Percentiles rank a stretch among this genome's conserved stretches.
Conservation (phyloP, 1,140 invertebrate genomes). For the Trissolcus basalis region DNA sequence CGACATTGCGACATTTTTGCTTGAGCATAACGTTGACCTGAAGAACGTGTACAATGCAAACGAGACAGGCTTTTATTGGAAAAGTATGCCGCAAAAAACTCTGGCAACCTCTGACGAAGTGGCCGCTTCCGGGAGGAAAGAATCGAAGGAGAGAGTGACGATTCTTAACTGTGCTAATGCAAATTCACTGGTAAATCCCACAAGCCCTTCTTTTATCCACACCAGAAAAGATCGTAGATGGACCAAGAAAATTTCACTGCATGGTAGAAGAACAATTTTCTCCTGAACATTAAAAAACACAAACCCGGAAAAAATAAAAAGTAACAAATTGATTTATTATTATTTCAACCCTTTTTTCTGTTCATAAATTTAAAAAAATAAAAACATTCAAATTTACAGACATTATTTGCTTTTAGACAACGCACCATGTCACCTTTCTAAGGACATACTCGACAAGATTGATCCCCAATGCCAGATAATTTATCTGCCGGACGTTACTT, state of each 20-base stretch:
- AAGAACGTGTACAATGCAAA: slow-evolving; percentile 49
- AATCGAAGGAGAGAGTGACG: slow-evolving; percentile 41
- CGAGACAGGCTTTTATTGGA: slow-evolving; percentile 40
- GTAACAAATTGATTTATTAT: too few species aligned
- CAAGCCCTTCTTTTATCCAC: slow-evolving; percentile 1
- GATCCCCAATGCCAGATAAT: slow-evolving; percentile 67
- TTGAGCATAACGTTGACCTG: slow-evolving; percentile 24
- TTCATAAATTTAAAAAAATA: too few species aligned
- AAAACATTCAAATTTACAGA: too few species aligned
- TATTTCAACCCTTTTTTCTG: not conserved
- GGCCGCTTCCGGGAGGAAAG: slow-evolving; percentile 30
- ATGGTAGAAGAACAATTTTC: slow-evolving; percentile 15
- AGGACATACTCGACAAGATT: slow-evolving; percentile 66
- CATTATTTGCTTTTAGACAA: slow-evolving; percentile 31
- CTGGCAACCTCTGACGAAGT: slow-evolving; percentile 29
- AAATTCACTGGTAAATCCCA: slow-evolving; percentile 3
- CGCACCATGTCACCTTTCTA: slow-evolving; percentile 65
- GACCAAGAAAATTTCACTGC: slow-evolving; percentile 10
- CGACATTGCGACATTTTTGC: slow-evolving; percentile 32
- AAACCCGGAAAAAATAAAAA: slow-evolving; percentile 16
- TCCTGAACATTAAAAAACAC: slow-evolving; percentile 4
- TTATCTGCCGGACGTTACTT: slow-evolving; percentile 70
- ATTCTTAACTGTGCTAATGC: slow-evolving; percentile 36
- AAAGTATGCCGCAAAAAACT: slow-evolving; percentile 47
- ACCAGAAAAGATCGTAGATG: slow-evolving; percentile 20